These are phyloP conservation scores for Cataglyphis albicans DNA, from an alignment of 2,888 invertebrate species.

Conservation along the genomic window DNA sequence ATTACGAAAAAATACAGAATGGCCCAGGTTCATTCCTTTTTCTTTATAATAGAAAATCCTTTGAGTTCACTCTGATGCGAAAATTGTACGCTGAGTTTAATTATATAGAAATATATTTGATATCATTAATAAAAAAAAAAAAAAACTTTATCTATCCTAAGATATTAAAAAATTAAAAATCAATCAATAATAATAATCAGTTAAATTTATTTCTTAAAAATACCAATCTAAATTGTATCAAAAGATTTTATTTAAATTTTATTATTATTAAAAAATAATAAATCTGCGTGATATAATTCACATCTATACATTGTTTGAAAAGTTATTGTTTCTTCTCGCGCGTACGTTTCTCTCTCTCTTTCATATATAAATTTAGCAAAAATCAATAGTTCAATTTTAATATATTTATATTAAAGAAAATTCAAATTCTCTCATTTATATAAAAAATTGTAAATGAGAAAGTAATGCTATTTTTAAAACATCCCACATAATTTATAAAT, in stretches of 20 bases:
- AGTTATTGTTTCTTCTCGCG: background rate
- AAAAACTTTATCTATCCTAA: background rate
- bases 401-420: background rate
- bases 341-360: background rate
- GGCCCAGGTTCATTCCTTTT: background rate
- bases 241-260: background rate
- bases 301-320: background rate
- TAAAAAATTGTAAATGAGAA: background rate
- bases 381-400: background rate
- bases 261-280: too few relatives aligned
- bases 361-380: background rate
- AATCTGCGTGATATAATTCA: background rate
- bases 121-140: background rate
- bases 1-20: constrained; percentile 71
- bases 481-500: background rate
- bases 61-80: background rate
- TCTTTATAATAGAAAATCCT: background rate
- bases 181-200: background rate
- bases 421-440: background rate
- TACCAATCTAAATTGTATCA: too few relatives aligned
- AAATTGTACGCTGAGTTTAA: background rate
- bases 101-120: background rate
- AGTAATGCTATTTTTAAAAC: background rate
- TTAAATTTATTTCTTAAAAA: background rate
- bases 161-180: background rate